Conservation (phyloP, 2,113 vertebrate genomes). For the Delphinapterus leucas region DNA sequence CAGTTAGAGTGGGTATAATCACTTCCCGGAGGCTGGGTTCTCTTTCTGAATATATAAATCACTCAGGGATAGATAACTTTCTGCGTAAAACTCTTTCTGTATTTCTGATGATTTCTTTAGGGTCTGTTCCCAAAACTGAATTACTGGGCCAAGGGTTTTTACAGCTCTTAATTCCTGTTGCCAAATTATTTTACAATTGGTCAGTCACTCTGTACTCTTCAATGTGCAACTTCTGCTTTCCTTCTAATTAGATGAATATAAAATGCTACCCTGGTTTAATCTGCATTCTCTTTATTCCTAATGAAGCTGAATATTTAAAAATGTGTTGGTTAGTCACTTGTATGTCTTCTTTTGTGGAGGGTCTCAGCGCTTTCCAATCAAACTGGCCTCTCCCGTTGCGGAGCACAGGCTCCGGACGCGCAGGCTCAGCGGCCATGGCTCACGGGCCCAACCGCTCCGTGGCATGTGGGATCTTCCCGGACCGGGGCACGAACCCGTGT, state of each 20-base stretch:
- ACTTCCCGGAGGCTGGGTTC: not conserved
- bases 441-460: too few relatives aligned
- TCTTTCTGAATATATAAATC: not conserved
- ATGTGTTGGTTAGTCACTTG: not conserved
- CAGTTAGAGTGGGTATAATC: not conserved
- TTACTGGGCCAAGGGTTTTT: not conserved
- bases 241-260: not conserved
- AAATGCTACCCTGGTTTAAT: not conserved
- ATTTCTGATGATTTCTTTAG: not conserved
- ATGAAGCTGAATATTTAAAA: not conserved
- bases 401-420: too few relatives aligned
- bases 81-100: not conserved
- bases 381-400: not conserved
- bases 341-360: not conserved
- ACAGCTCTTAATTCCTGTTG: not conserved
- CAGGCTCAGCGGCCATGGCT: too few relatives aligned
- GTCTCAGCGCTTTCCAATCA: not conserved
- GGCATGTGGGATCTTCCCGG: too few relatives aligned
- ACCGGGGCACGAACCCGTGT: too few relatives aligned
- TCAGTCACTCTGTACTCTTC: not conserved
- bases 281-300: not conserved
- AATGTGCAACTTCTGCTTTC: not conserved
- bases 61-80: not conserved
- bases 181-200: not conserved
- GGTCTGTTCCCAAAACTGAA: not conserved